phyloP scores from a whole-genome alignment of 2,888 invertebrate species.

The Orthosia incerta region DNA sequence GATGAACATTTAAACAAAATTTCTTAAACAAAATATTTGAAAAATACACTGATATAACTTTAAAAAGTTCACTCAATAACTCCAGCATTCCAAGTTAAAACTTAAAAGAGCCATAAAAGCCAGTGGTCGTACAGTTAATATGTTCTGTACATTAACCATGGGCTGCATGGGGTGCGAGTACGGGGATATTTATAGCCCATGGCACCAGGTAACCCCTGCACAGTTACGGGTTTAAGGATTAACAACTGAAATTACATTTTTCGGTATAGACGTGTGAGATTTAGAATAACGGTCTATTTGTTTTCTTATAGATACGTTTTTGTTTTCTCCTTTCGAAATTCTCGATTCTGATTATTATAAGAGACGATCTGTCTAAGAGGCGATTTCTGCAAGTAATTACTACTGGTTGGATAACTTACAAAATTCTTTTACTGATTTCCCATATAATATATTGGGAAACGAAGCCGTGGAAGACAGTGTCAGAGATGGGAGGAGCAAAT shows the following conservation, averaged over 20 bases:
- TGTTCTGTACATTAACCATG: conserved; percentile 67
- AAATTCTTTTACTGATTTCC: no score
- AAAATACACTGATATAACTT: neutral
- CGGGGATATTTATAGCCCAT: conserved; percentile 61
- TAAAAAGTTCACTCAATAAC: conserved; percentile 20
- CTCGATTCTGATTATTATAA: no score
- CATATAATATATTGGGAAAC: no score
- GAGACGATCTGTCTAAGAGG: no score
- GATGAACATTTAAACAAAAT: no score
- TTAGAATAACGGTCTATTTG: neutral
- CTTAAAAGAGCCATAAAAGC: conserved; percentile 61
- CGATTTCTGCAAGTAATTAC: no score
- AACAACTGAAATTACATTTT: conserved; percentile 34
- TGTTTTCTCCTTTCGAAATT: neutral
- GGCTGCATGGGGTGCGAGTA: conserved; percentile 61
- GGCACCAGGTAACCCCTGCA: conserved; percentile 67
- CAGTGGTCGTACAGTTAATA: conserved; percentile 67
- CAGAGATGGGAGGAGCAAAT: no score
- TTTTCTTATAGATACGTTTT: neutral
- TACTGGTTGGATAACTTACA: no score
- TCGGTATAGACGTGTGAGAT: neutral
- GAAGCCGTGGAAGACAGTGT: no score
- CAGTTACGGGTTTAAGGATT: conserved; percentile 24
- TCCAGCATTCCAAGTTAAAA: conserved; percentile 47
- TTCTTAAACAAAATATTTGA: neutral